Percentiles rank a stretch among this genome's conserved stretches.
These are phyloP conservation scores for Dipodomys stephensi DNA, from an alignment of 2,113 vertebrate genomes.

Conservation along the genomic window DNA sequence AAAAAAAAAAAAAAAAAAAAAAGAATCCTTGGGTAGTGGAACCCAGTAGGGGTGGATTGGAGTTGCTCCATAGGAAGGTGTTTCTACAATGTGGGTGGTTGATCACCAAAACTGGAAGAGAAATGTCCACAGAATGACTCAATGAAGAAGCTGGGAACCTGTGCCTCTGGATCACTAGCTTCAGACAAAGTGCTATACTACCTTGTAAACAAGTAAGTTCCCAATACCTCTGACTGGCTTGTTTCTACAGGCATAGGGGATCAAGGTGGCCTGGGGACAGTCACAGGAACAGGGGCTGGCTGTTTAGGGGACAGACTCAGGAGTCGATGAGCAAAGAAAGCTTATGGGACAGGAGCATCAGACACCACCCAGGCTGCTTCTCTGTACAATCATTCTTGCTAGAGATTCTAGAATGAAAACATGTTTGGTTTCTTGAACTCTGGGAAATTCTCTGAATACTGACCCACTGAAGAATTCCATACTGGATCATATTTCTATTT, in stretches of 20 bases:
- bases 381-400: background rate
- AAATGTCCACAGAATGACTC: background rate
- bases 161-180: no score
- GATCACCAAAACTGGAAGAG: background rate
- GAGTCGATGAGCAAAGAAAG: accelerated
- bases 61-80: background rate
- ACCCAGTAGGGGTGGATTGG: no score
- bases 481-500: background rate
- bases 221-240: background rate
- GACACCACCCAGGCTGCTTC: background rate
- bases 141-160: background rate
- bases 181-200: background rate
- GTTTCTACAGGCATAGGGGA: background rate
- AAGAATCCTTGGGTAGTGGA: background rate
- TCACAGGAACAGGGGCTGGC: background rate
- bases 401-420: background rate
- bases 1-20: no score
- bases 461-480: background rate
- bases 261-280: no score
- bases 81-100: background rate
- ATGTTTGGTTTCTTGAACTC: background rate
- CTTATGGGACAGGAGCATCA: background rate
- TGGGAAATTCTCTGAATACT: conserved; percentile 14
- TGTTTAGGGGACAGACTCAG: background rate
- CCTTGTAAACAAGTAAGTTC: no score